Evolutionary conservation across 2,797 vertebrate genomes (phyloP).

Genomic region (Halcyon badia): DNA sequence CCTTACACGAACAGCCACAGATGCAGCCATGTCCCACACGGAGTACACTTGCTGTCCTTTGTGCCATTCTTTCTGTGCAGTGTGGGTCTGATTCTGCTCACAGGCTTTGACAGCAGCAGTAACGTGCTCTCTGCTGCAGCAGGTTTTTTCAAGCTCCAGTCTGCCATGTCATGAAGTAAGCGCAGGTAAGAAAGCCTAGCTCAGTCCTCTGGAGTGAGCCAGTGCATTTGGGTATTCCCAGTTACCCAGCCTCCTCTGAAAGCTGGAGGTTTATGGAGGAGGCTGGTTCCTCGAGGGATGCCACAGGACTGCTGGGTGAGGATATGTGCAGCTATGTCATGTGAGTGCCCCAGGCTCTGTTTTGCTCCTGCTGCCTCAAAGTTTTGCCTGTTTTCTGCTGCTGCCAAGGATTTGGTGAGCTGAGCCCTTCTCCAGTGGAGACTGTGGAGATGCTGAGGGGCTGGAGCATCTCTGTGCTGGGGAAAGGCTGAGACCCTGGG

Average conservation of each 20-base stretch:
- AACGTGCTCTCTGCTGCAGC: not conserved
- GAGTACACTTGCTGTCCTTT: not conserved
- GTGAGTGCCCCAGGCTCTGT: not conserved
- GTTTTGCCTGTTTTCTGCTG: not conserved
- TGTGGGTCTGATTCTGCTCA: not conserved
- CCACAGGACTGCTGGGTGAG: not conserved
- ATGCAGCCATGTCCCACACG: not conserved
- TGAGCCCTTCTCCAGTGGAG: not conserved
- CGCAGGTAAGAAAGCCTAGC: not conserved
- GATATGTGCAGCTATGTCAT: accelerated
- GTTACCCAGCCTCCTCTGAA: not conserved
- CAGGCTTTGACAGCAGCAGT: not conserved
- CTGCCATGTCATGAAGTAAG: not conserved
- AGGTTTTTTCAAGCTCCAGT: not conserved
- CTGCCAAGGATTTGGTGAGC: not conserved
- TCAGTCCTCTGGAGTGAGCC: not conserved
- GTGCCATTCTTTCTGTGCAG: not conserved
- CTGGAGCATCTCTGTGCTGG: too few species aligned
- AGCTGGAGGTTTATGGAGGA: not conserved
- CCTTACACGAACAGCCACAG: accelerated
- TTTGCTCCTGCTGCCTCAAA: not conserved
- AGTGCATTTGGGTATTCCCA: not conserved
- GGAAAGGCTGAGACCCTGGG: too few species aligned
- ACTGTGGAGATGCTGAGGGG: not conserved
- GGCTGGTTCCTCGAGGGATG: not conserved